phyloP scores from a whole-genome alignment of 2,113 vertebrate species.

The Mus spicilegus region DNA sequence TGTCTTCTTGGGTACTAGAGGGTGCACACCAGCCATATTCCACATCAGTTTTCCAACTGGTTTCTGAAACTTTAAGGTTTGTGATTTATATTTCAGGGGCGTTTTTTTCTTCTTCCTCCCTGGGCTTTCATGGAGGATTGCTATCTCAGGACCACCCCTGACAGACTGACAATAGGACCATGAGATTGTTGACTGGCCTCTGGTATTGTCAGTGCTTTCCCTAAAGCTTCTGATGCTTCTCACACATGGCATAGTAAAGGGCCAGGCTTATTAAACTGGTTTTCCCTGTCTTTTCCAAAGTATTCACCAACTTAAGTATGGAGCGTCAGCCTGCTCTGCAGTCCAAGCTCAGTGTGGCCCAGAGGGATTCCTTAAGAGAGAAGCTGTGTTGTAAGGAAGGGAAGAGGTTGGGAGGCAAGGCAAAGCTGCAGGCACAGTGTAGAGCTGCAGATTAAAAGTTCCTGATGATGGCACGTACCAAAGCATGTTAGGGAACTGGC shows the following conservation, averaged over 20 bases:
- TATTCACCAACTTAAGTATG: background rate
- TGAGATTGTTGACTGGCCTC: conserved; percentile 7
- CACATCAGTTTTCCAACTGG: background rate
- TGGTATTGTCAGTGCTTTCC: conserved; percentile 55
- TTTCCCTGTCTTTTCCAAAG: conserved; percentile 46
- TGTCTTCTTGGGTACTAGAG: background rate
- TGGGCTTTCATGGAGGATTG: background rate
- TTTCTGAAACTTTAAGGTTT: background rate
- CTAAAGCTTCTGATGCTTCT: conserved; percentile 32
- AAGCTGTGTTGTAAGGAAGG: conserved; percentile 25
- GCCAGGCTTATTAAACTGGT: conserved; percentile 3
- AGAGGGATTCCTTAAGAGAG: background rate
- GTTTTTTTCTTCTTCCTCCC: background rate
- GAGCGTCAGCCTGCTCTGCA: background rate
- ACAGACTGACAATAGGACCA: background rate
- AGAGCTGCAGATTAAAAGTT: background rate
- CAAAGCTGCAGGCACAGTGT: background rate
- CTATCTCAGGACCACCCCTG: background rate
- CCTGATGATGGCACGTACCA: background rate
- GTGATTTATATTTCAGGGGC: background rate
- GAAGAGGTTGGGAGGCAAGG: conserved; percentile 39
- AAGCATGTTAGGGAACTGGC: background rate
- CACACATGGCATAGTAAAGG: conserved; percentile 8
- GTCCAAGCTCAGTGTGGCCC: background rate
- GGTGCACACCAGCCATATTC: background rate